Conservation (phyloP, 2,113 vertebrate genomes). For the Erythrolamprus reginae region DNA sequence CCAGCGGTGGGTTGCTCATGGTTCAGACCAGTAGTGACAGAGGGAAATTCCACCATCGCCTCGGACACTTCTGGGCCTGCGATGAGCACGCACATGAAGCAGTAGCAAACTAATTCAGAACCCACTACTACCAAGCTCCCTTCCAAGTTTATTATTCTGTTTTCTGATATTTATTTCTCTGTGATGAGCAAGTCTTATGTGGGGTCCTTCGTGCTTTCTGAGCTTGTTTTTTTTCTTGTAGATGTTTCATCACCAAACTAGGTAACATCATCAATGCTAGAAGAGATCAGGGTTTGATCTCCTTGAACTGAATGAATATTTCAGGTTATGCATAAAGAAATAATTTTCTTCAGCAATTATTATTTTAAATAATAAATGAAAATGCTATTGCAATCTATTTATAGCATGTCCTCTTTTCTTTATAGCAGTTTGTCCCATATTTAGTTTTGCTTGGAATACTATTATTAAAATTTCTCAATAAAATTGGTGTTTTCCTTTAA, state of each 20-base stretch:
- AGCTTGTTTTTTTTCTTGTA: background rate
- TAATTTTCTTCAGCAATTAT: background rate
- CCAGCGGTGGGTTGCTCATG: no score
- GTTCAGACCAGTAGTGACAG: no score
- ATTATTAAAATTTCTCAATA: background rate
- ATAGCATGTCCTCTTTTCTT: background rate
- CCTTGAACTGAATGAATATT: background rate
- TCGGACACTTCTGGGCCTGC: no score
- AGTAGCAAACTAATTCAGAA: no score
- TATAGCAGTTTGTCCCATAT: background rate
- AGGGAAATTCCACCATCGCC: no score
- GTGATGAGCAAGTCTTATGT: background rate
- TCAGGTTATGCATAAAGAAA: background rate
- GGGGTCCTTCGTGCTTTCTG: background rate
- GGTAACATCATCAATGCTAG: background rate
- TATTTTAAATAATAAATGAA: background rate
- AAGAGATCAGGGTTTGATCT: background rate
- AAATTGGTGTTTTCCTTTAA: background rate
- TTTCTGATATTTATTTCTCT: background rate
- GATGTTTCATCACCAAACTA: background rate
- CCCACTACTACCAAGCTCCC: background rate
- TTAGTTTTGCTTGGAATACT: background rate
- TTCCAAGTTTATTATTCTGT: background rate
- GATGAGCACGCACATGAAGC: no score
- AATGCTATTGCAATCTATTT: background rate